phyloP scores from a whole-genome alignment of 53 echinoderm and acorn worm genomes.

The Antedon mediterranea region DNA sequence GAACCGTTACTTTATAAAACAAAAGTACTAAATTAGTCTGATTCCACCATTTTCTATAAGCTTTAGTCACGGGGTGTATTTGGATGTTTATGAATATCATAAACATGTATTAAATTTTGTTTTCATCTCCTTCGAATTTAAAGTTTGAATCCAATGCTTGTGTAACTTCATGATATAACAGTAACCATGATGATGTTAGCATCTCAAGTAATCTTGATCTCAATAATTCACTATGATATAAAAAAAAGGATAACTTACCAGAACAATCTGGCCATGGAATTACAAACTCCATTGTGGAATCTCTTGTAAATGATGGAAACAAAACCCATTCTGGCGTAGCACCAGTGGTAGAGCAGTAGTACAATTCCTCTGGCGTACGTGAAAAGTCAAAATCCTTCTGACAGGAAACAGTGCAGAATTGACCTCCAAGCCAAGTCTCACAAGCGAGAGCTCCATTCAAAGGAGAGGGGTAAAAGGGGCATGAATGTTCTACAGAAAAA shows the following conservation, averaged over 20 bases:
- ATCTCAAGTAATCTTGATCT: no score
- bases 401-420: constrained; percentile 33
- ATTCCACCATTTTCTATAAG: no score
- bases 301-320: background rate
- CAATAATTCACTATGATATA: no score
- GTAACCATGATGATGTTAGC: no score
- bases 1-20: background rate
- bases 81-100: no score
- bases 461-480: constrained; percentile 22
- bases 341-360: constrained; percentile 8
- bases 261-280: constrained; percentile 38
- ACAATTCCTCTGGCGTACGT: constrained; percentile 1
- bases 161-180: no score
- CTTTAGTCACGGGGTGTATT: no score
- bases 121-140: no score
- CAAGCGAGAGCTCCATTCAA: constrained; percentile 27
- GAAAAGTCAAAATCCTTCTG: constrained; percentile 24
- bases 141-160: no score
- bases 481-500: constrained; percentile 16
- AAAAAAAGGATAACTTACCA: constrained; percentile 9
- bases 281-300: background rate
- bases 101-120: no score
- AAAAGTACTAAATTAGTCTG: no score
- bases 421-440: constrained; percentile 26
- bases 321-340: background rate